Percentiles rank a stretch among this genome's conserved stretches.
Evolutionary conservation across 2,113 vertebrate species (phyloP).

Genomic region (Albula goreensis): DNA sequence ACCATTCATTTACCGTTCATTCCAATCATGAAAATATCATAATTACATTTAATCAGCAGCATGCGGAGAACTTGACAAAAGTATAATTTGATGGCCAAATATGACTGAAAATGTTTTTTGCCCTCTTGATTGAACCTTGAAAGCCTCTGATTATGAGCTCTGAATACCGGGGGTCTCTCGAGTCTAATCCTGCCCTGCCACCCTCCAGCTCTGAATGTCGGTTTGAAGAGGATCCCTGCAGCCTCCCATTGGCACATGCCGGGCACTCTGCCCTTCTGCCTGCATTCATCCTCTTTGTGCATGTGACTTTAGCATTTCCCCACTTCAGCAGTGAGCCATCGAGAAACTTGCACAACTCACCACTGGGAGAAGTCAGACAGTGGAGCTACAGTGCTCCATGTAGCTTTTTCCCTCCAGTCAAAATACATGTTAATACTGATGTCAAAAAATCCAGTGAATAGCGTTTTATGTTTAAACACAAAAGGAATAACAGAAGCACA

Average conservation of each 20-base stretch:
- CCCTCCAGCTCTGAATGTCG: background rate
- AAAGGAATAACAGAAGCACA: too few species aligned
- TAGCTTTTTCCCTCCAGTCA: background rate
- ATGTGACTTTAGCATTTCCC: background rate
- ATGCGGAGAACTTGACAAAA: too few species aligned
- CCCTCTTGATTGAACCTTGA: background rate
- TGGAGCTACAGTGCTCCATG: too few species aligned
- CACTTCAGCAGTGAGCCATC: background rate
- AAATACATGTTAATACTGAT: background rate
- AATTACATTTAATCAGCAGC: too few species aligned
- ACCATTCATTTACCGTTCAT: too few species aligned
- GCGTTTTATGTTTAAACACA: too few species aligned
- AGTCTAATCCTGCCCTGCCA: background rate
- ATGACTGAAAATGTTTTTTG: background rate
- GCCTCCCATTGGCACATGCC: background rate
- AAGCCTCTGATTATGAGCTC: background rate
- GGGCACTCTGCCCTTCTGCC: background rate
- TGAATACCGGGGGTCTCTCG: background rate
- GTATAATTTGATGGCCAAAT: background rate
- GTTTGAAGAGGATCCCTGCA: background rate
- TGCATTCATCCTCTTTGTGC: background rate
- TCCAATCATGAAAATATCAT: too few species aligned
- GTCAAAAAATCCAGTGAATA: too few species aligned
- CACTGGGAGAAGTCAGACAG: background rate
- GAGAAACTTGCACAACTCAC: background rate